phyloP scores from a whole-genome alignment of 1,140 invertebrate species.

The Pseudachorutes palmiensis region DNA sequence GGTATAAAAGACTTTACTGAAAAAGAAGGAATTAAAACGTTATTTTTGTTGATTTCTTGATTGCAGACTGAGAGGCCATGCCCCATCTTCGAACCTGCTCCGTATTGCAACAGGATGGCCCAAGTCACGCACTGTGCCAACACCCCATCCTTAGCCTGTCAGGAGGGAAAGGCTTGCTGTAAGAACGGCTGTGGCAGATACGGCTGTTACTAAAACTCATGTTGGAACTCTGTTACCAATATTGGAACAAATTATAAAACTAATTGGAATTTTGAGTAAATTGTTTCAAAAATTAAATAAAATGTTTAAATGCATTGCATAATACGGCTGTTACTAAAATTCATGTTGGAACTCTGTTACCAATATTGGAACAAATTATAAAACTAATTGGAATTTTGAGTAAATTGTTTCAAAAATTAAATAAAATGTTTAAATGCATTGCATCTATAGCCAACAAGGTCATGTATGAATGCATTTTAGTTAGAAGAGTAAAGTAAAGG shows the following conservation, averaged over 20 bases:
- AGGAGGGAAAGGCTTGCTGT: neutral
- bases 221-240: neutral
- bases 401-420: too few relatives aligned
- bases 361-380: neutral
- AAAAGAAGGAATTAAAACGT: too few relatives aligned
- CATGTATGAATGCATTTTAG: too few relatives aligned
- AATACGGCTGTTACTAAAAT: neutral
- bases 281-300: too few relatives aligned
- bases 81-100: neutral
- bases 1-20: too few relatives aligned
- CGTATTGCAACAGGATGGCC: neutral
- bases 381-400: neutral
- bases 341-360: neutral
- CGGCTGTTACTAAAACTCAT: neutral
- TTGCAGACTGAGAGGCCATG: neutral
- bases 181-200: neutral
- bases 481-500: too few relatives aligned
- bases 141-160: neutral
- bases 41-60: too few relatives aligned
- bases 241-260: neutral
- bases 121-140: neutral
- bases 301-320: too few relatives aligned
- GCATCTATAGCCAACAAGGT: too few relatives aligned
- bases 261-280: neutral
- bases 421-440: too few relatives aligned